Percentiles rank a stretch among this genome's conserved stretches.
Evolutionary conservation across 2,888 invertebrate species (phyloP).

Genomic region (Coronaproctus castanopsis): DNA sequence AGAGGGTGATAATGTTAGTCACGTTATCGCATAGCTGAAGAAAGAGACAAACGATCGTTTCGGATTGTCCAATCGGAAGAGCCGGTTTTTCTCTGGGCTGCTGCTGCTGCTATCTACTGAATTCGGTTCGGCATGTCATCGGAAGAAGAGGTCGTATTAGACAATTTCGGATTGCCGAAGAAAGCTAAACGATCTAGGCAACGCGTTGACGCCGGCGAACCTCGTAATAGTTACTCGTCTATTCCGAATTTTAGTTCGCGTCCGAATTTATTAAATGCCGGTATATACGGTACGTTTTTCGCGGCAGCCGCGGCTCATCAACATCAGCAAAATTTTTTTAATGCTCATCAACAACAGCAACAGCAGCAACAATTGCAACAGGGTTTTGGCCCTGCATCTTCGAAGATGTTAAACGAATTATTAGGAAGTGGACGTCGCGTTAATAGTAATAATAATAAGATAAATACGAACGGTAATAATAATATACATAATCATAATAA

Average conservation of each 20-base stretch:
- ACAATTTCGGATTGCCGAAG: conserved; percentile 78
- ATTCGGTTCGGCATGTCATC: too few species aligned
- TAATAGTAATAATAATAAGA: conserved; percentile 28
- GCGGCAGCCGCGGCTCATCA: conserved; percentile 28
- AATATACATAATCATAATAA: too few species aligned
- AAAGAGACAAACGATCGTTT: too few species aligned
- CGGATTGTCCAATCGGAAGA: not conserved
- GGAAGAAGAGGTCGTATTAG: conserved; percentile 67
- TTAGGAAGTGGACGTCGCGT: conserved; percentile 45
- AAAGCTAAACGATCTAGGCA: conserved; percentile 84
- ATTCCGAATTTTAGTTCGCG: conserved; percentile 55
- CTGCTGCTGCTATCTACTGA: too few species aligned
- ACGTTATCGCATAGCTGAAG: too few species aligned
- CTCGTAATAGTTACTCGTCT: conserved; percentile 76
- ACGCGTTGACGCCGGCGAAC: conserved; percentile 90
- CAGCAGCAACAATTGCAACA: conserved; percentile 58
- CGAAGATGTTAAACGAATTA: conserved; percentile 79
- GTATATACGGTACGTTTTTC: conserved; percentile 73
- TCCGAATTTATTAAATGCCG: conserved; percentile 63
- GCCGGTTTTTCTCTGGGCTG: not conserved
- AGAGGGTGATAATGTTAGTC: too few species aligned
- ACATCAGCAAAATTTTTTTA: conserved; percentile 23
- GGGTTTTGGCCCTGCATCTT: conserved; percentile 59
- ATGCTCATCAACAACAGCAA: conserved; percentile 22
- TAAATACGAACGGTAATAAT: too few species aligned